These are phyloP conservation scores for Thymelicus sylvestris DNA, from an alignment of 2,888 invertebrate genomes.

Conservation along the genomic window DNA sequence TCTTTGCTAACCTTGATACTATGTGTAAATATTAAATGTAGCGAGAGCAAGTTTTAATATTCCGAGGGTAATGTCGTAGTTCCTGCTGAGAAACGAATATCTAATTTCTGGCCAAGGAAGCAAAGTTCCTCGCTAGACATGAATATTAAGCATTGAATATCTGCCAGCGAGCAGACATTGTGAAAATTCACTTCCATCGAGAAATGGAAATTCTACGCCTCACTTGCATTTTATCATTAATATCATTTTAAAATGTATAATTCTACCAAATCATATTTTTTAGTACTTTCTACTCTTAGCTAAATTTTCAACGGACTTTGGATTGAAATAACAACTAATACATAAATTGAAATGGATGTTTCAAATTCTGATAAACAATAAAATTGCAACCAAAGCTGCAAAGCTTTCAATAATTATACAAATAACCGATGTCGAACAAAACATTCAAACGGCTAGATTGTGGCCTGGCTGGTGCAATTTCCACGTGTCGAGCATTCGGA, in stretches of 20 bases:
- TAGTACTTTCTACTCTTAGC: too few species aligned
- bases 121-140: slow-evolving; percentile 64
- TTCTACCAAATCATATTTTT: slow-evolving; percentile 46
- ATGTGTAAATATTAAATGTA: slow-evolving; percentile 4
- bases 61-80: slow-evolving; percentile 55
- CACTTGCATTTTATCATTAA: slow-evolving; percentile 72
- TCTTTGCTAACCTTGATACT: slow-evolving; percentile 6
- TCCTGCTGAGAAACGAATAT: slow-evolving; percentile 64
- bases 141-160: slow-evolving; percentile 76
- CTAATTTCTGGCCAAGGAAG: slow-evolving; percentile 69
- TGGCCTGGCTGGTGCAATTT: slow-evolving; percentile 60
- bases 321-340: too few species aligned
- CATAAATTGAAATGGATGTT: background rate
- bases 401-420: background rate
- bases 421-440: background rate
- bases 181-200: slow-evolving; percentile 68
- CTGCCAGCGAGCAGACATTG: slow-evolving; percentile 67
- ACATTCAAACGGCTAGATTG: background rate
- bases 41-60: slow-evolving; percentile 39
- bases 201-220: slow-evolving; percentile 72
- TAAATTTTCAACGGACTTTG: too few species aligned
- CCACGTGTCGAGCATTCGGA: slow-evolving; percentile 69
- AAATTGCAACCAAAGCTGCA: background rate
- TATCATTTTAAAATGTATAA: slow-evolving; percentile 64
- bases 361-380: background rate